Conservation (phyloP, 2,797 vertebrate genomes). For the Tangara arthus region DNA sequence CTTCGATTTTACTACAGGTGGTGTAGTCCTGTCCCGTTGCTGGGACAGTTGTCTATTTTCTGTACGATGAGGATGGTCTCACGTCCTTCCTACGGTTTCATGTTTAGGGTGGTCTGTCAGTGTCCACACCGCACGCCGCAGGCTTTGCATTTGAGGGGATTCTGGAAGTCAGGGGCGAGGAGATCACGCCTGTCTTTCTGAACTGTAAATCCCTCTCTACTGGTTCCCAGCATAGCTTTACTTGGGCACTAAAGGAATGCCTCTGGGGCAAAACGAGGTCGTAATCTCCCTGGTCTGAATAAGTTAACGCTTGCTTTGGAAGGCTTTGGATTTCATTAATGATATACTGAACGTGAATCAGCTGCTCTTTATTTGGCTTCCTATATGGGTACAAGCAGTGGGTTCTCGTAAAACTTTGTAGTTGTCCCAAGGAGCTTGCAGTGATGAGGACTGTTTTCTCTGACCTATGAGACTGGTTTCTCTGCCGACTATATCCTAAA, state of each 20-base stretch:
- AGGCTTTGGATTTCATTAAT: neutral
- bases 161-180: neutral
- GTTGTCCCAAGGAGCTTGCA: neutral
- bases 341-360: neutral
- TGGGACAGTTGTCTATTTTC: neutral
- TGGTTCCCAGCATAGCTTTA: neutral
- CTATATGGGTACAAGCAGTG: accelerated
- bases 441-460: neutral
- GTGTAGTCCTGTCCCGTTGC: neutral
- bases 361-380: neutral
- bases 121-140: accelerated
- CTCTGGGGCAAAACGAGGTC: neutral
- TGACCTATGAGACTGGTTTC: neutral
- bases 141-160: neutral
- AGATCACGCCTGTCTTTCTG: neutral
- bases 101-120: neutral
- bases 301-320: neutral
- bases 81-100: neutral
- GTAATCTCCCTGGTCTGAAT: neutral
- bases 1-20: accelerated
- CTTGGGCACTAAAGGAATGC: neutral
- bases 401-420: neutral
- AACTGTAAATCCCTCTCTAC: neutral
- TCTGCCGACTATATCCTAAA: accelerated
- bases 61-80: neutral